phyloP scores from a whole-genome alignment of 2,113 vertebrate species.

The Poeciliopsis turrubarensis region DNA sequence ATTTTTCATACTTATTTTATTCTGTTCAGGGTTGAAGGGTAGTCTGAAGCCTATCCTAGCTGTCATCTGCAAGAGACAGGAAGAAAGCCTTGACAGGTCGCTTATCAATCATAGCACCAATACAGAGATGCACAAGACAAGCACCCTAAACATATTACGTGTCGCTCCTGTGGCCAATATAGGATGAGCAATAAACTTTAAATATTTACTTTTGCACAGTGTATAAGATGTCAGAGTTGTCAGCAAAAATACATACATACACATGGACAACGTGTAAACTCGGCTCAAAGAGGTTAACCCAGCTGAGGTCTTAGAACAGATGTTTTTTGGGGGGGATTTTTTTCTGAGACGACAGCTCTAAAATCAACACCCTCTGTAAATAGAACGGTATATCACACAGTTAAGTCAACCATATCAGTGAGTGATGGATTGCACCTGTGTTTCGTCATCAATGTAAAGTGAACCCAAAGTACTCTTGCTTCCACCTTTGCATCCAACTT shows the following conservation, averaged over 20 bases:
- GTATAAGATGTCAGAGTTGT: neutral
- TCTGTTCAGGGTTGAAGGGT: neutral
- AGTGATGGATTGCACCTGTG: slow-evolving; percentile 42
- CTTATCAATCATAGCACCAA: neutral
- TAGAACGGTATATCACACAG: slow-evolving; percentile 28
- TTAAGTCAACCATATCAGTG: slow-evolving; percentile 27
- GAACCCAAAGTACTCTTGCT: slow-evolving; percentile 20
- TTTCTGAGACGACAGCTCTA: no score
- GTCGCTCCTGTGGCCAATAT: neutral
- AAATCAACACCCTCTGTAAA: slow-evolving; percentile 13
- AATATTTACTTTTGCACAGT: neutral
- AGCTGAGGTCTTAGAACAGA: no score
- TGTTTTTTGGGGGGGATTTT: no score
- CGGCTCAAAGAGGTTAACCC: neutral
- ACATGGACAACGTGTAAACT: neutral
- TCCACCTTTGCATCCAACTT: slow-evolving; percentile 41
- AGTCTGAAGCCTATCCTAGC: neutral
- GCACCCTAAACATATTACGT: neutral
- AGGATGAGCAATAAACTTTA: neutral
- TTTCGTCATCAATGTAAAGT: slow-evolving; percentile 25
- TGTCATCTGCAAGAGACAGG: neutral
- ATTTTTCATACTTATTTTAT: neutral
- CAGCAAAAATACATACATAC: no score
- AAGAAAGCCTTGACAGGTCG: neutral
- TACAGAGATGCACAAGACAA: neutral